Percentiles rank a stretch among this genome's conserved stretches.
Conservation (phyloP, 2,113 vertebrate species). For the Scopus umbretta region DNA sequence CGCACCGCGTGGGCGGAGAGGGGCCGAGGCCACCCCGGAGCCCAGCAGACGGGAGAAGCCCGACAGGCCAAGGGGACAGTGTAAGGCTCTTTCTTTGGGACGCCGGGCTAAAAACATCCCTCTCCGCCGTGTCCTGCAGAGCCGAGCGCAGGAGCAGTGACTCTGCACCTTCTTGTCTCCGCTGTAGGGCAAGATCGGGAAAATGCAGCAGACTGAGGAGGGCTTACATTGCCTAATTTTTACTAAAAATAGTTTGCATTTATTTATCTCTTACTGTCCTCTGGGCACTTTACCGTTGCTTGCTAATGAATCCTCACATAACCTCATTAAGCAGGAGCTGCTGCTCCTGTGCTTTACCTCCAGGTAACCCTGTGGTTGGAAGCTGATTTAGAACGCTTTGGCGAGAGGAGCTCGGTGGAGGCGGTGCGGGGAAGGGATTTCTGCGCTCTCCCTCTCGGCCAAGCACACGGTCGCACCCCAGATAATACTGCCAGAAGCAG, state of each 20-base stretch:
- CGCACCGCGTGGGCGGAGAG: accelerated
- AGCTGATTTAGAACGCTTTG: not conserved
- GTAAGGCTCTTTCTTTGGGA: not conserved
- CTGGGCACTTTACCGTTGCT: not conserved
- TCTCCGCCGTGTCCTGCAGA: accelerated
- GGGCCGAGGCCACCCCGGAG: not conserved
- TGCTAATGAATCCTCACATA: not conserved
- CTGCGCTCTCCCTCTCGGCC: not conserved
- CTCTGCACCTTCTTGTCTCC: not conserved
- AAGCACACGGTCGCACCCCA: not conserved
- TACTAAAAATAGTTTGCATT: not conserved
- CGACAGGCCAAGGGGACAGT: not conserved
- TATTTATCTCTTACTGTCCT: not conserved
- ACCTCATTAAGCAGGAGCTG: not conserved
- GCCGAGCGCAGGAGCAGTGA: accelerated
- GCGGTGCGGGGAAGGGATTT: not conserved
- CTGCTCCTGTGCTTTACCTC: not conserved
- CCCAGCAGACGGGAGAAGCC: not conserved
- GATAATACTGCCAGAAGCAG: not conserved
- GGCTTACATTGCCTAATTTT: not conserved
- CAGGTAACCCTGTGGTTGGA: not conserved
- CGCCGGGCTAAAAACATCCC: accelerated
- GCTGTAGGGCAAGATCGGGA: not conserved
- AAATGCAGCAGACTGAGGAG: not conserved
- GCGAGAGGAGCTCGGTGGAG: not conserved